Base-by-base conservation (phyloP, 92 coral and sea anemone genomes). In the Phenganax stokvisi region DNA sequence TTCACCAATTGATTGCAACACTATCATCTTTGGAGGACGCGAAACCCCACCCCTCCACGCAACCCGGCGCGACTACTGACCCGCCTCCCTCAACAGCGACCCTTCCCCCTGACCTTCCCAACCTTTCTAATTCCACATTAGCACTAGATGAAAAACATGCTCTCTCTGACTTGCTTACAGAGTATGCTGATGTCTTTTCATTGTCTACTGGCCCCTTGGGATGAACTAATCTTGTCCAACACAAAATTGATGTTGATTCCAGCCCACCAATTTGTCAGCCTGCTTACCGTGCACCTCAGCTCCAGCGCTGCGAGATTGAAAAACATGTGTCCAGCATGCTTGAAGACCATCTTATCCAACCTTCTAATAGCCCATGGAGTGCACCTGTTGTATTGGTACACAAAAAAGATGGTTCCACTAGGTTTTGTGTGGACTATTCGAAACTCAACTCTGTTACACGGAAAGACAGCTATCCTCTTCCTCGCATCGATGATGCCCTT, bases 381-480 rank as follows among this genome's bases (percentile, higher is more conserved):
- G 66, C 86, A 0, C 86, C 86, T 8, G 89, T 86, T 3, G 80
- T 86, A 55, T 57, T 86, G 9, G 86, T 82, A 30, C 44, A 27
- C 8, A 86, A 86, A 61, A 62, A 67, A n/a, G 85, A 85, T 44
- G 88, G 85, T 55, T 70, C 78, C 7, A 53, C 51, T 30, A 28
- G 84, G 11, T 84, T 81, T 27, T 85, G 82, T 27, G 64, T 80
- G 27, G 88, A 75, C 63, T 86, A 82, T 57, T 62, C 86, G 3
- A 57, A 58, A 47, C 73, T 83, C 13, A 86, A 86, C 78, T 8
- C 54, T 1, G 77, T 83, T 4, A 83, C 89, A n/a, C 71, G 83
- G 53, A 76, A 74, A 52, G 89, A 86, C 84, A 76, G 83, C 44
- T 80, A 75, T 54, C 87, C 89, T 0, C 8, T 83, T 29, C 89